Percentiles rank a stretch among this genome's conserved stretches.
Conservation (phyloP, 1,140 invertebrate genomes). For the Penaeus japonicus region DNA sequence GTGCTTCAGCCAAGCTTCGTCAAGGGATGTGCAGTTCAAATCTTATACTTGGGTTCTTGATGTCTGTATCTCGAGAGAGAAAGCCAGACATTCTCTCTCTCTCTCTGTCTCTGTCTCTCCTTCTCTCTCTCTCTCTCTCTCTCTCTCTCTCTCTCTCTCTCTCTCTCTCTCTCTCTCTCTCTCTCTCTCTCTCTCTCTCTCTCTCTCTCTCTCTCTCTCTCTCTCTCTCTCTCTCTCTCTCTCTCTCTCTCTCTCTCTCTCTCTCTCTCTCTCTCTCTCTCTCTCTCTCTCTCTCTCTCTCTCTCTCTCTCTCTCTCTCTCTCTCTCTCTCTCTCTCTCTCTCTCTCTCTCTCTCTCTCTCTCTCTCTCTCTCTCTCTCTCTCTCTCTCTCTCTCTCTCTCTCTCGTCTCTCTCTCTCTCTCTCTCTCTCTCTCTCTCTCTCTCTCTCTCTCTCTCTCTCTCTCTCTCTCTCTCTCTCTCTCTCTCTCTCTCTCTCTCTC, state of each 20-base stretch:
- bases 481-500: no score
- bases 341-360: background rate
- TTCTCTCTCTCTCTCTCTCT: background rate
- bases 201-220: background rate
- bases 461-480: background rate
- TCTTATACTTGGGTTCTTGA: no score
- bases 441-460: background rate
- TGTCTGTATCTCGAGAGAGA: no score
- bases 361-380: background rate
- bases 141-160: slow-evolving; percentile 1
- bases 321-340: background rate
- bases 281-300: background rate
- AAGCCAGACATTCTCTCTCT: background rate
- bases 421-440: background rate
- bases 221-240: background rate
- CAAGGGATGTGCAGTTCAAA: no score
- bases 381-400: background rate
- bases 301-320: background rate
- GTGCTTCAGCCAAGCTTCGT: no score
- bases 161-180: background rate
- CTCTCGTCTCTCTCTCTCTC: background rate
- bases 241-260: no score
- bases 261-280: background rate
- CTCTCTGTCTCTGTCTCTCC: background rate
- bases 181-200: background rate